Evolutionary conservation across 2,888 invertebrate species (phyloP).

Genomic region (Odontocerum albicorne): DNA sequence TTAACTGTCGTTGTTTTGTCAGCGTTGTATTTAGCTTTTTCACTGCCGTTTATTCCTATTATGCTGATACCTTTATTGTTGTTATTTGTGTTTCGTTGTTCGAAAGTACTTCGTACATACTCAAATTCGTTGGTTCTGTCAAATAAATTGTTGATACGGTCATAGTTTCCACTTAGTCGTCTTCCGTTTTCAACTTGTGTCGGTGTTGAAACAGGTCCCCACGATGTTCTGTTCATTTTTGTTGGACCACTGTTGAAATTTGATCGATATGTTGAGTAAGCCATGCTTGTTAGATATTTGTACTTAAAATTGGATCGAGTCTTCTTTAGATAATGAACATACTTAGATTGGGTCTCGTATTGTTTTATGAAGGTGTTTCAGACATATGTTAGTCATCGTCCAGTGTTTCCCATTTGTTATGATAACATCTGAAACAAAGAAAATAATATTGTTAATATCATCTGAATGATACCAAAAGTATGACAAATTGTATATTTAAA

Average conservation of each 20-base stretch:
- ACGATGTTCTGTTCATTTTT: constrained; percentile 51
- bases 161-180: constrained; percentile 54
- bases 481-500: not conserved
- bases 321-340: too few species aligned
- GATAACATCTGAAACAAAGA: constrained; percentile 15
- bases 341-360: too few species aligned
- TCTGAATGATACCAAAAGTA: not conserved
- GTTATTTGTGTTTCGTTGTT: constrained; percentile 28
- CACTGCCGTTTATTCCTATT: constrained; percentile 1
- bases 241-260: constrained; percentile 31
- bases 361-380: too few species aligned
- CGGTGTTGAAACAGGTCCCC: constrained; percentile 63
- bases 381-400: too few species aligned
- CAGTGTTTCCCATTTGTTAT: not conserved
- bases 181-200: constrained; percentile 45
- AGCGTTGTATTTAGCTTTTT: constrained; percentile 1
- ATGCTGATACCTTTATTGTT: constrained; percentile 5
- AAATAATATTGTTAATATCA: not conserved
- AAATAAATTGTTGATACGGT: constrained; percentile 56
- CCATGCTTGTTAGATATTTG: too few species aligned
- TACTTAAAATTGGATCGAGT: too few species aligned
- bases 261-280: constrained; percentile 29
- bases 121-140: constrained; percentile 57
- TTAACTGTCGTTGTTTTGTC: constrained; percentile 2
- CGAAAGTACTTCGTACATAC: constrained; percentile 42